Evolutionary conservation across 2,888 invertebrate species (phyloP).

Genomic region (Noctua fimbriata): DNA sequence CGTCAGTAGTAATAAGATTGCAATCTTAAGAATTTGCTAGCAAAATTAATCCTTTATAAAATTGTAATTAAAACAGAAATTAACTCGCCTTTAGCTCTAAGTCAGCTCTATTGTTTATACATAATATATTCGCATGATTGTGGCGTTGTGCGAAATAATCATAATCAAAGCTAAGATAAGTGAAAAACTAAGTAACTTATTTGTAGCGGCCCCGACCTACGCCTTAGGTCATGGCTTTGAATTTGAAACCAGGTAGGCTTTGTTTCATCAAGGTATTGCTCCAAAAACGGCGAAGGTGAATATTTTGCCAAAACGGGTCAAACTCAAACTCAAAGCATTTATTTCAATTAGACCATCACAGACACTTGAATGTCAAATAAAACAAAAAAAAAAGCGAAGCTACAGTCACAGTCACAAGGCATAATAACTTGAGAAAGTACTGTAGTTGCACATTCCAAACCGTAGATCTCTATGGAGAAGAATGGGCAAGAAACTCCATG

Average conservation of each 20-base stretch:
- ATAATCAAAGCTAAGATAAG: not conserved
- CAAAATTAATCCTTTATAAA: not conserved
- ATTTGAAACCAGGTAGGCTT: not conserved
- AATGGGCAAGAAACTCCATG: no score
- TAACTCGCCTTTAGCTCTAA: not conserved
- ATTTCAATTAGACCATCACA: no score
- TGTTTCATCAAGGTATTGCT: not conserved
- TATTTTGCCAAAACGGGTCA: not conserved
- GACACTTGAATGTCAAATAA: no score
- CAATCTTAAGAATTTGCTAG: slow-evolving; percentile 13
- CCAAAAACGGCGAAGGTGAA: not conserved
- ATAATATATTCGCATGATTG: slow-evolving; percentile 2
- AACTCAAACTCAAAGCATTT: no score
- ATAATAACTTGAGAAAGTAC: no score
- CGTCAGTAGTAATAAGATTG: slow-evolving; percentile 4
- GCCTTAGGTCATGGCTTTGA: not conserved
- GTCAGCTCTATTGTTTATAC: not conserved
- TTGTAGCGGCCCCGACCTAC: not conserved
- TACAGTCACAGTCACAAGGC: no score
- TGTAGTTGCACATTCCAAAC: no score
- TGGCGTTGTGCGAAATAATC: not conserved
- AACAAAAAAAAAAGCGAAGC: no score
- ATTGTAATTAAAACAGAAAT: not conserved
- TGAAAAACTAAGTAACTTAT: not conserved
- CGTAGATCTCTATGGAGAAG: no score